Base-by-base conservation (phyloP, 2,888 invertebrate species). In the Gryllus longicercus region DNA sequence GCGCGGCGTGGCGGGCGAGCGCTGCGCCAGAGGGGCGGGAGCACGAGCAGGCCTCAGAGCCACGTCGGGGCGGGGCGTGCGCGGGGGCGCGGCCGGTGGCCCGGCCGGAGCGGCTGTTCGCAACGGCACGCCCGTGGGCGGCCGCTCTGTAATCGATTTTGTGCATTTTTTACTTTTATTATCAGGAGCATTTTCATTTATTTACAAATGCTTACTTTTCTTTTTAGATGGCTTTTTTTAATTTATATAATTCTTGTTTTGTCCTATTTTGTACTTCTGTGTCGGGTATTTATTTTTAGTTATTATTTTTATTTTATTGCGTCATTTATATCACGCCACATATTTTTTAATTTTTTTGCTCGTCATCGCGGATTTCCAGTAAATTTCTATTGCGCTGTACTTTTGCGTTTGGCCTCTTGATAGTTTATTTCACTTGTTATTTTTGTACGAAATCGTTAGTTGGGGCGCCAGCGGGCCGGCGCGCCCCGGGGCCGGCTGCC, bases 401-500 rank as follows among this genome's bases (percentile, higher is more conserved):
- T 63, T 63, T 63, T n/a, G 38, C 38, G 38, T 38, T 38, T 38
- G 38, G 38, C 63, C 63, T 63, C 63, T 63, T 63, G 63, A 63
- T 63, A 14, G 63, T 63, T 63, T 63, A 63, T 63, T 63, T 63
- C 12, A 63, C n/a, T 14, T 63, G 63, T 63, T 63, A 63, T 63
- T 63, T 63, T 63, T 63, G 63, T 63, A 63, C 63, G 63, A 63
- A 63, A 63, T 63, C 63, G 63, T 63, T 63, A 63, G 63, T 63
- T n/a, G 16, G 63, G 63, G 63, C 63, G 63, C 14, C 63, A 8
- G 63, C 14, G 63, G 63, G 63, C 5, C 63, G 63, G 63, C 63
- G 63, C 63, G 63, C 63, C 14, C 63, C n/a, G 63, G 63, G 63
- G n/a, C 63, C 63, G 14, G 63, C 63, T 14, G 63, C 63, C 63